A percentile compares a stretch with the other conserved stretches of the same genome.
These are phyloP conservation scores for Notospermus geniculatus DNA, from an alignment of 1,140 invertebrate species.

Conservation along the genomic window DNA sequence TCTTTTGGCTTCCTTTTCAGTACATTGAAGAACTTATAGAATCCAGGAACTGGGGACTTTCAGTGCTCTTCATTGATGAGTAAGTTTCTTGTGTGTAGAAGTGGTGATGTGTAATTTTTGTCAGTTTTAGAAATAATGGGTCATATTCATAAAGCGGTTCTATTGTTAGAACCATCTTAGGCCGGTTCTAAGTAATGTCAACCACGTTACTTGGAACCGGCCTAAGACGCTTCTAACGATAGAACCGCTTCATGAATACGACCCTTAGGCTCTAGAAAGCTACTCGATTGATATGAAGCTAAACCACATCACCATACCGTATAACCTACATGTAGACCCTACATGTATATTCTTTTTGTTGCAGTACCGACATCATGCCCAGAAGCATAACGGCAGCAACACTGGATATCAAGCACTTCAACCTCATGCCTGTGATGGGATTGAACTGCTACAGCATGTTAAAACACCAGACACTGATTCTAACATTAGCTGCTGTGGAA, in stretches of 20 bases:
- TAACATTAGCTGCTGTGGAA: constrained; percentile 82
- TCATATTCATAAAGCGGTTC: too few relatives aligned
- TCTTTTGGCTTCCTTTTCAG: constrained; percentile 27
- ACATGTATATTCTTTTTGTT: constrained; percentile 49
- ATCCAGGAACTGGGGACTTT: constrained; percentile 87
- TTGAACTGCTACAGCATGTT: constrained; percentile 80
- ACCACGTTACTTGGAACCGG: too few relatives aligned
- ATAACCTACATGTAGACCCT: too few relatives aligned
- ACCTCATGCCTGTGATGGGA: constrained; percentile 93
- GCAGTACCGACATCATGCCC: constrained; percentile 80
- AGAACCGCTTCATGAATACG: constrained; percentile 12
- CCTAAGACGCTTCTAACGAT: too few relatives aligned
- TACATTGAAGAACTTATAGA: constrained; percentile 80
- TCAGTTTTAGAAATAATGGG: too few relatives aligned
- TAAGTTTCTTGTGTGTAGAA: too few relatives aligned
- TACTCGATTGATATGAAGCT: too few relatives aligned
- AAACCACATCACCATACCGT: too few relatives aligned
- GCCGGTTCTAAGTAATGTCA: too few relatives aligned
- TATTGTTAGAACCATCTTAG: too few relatives aligned
- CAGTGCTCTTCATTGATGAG: constrained; percentile 91
- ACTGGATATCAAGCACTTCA: constrained; percentile 74
- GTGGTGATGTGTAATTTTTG: too few relatives aligned
- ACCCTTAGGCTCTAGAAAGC: too few relatives aligned
- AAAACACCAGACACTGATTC: constrained; percentile 90
- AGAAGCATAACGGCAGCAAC: constrained; percentile 80